Conservation (phyloP, 2,797 vertebrate species). For the Rhabdophis nuchalis region DNA sequence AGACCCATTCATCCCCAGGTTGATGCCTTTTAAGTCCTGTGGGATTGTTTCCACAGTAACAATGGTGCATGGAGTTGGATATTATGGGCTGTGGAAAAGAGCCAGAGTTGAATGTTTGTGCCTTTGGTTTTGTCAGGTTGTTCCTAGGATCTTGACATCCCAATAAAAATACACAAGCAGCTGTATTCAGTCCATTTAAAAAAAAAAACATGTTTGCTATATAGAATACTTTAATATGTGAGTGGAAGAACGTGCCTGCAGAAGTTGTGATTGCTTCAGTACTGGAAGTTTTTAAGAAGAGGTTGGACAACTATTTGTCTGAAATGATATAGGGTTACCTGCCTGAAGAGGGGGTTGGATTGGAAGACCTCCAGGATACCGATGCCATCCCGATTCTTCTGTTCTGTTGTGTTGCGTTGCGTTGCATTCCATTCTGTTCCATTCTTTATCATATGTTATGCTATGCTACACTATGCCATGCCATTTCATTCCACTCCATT, state of each 20-base stretch:
- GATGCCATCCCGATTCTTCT: too few relatives aligned
- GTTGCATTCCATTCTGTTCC: too few relatives aligned
- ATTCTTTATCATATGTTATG: too few relatives aligned
- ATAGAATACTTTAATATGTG: fast-evolving
- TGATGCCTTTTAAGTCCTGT: background rate
- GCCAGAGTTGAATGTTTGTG: background rate
- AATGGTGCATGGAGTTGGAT: background rate
- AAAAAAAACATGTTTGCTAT: too few relatives aligned
- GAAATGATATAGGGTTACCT: background rate
- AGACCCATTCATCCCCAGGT: background rate
- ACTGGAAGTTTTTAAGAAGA: background rate
- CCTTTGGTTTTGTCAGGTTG: background rate
- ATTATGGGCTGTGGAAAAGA: too few relatives aligned
- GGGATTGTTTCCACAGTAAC: background rate
- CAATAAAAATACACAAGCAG: background rate
- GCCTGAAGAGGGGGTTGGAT: too few relatives aligned
- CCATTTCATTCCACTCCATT: too few relatives aligned
- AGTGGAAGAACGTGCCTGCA: too few relatives aligned
- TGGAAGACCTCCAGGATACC: too few relatives aligned
- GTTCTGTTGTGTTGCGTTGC: too few relatives aligned
- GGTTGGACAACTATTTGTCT: background rate
- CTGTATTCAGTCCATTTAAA: fast-evolving
- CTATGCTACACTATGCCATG: too few relatives aligned
- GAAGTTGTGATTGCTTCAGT: background rate
- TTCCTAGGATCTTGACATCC: background rate